phyloP scores from a whole-genome alignment of 1,140 invertebrate genomes.

The Cydia strobilella region DNA sequence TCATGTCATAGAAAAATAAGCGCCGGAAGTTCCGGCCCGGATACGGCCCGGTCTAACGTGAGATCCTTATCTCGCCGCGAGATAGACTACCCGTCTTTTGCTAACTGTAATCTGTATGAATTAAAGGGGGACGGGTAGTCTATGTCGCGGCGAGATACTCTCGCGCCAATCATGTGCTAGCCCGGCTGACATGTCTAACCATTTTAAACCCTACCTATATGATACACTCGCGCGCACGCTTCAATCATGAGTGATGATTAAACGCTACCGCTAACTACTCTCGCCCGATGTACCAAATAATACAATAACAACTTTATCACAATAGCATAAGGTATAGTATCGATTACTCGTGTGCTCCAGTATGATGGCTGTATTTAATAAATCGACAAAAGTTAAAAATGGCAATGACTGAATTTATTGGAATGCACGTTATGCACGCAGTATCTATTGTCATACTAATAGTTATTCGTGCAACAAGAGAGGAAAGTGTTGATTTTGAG shows the following conservation, averaged over 20 bases:
- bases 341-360: background rate
- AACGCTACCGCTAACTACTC: background rate
- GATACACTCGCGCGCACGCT: background rate
- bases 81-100: too few species aligned
- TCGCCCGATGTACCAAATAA: background rate
- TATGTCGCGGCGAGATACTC: too few species aligned
- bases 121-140: too few species aligned
- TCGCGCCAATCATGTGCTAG: too few species aligned
- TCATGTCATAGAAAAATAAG: too few species aligned
- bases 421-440: background rate
- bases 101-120: too few species aligned
- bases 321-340: background rate
- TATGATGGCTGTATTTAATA: background rate
- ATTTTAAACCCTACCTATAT: background rate
- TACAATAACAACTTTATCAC: background rate
- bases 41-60: too few species aligned
- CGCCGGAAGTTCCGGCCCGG: too few species aligned
- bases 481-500: too few species aligned
- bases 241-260: slow-evolving; percentile 14
- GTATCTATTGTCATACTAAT: too few species aligned
- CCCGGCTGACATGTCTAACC: background rate
- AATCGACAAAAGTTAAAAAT: background rate
- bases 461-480: too few species aligned
- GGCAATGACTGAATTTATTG: background rate
- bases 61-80: too few species aligned